Evolutionary conservation across 2,113 vertebrate species (phyloP).

Genomic region (Tychaedon coryphoeus): DNA sequence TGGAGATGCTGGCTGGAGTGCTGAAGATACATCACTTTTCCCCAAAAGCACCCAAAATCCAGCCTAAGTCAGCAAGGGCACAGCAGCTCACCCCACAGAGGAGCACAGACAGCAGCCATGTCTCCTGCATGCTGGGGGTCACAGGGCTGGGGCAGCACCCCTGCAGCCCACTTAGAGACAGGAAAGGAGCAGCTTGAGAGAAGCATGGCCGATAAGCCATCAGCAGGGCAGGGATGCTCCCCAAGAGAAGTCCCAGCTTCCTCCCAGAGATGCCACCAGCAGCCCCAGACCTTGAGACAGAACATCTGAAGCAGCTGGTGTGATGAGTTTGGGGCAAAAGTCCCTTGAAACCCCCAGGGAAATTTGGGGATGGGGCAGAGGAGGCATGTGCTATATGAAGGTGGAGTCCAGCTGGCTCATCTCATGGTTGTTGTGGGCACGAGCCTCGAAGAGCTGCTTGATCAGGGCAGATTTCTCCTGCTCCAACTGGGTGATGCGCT

Average conservation of each 20-base stretch:
- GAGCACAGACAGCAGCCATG: background rate
- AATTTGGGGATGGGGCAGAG: background rate
- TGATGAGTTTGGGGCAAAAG: background rate
- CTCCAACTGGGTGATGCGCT: conserved; percentile 92
- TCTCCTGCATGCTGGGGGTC: background rate
- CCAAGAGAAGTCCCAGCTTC: accelerated
- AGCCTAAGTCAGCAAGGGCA: background rate
- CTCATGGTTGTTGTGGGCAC: conserved; percentile 78
- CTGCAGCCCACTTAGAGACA: background rate
- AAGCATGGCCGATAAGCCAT: background rate
- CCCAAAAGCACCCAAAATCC: background rate
- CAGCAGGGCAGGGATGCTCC: background rate
- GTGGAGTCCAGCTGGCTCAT: conserved; percentile 89
- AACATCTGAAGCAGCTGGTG: background rate
- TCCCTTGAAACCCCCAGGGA: accelerated
- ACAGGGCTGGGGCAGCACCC: accelerated
- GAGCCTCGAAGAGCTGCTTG: conserved; percentile 94
- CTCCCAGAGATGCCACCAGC: background rate
- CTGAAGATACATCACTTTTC: background rate
- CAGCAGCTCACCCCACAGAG: background rate
- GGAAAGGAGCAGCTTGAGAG: background rate
- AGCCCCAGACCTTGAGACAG: background rate
- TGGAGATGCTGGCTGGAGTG: background rate
- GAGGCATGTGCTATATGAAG: conserved; percentile 76
- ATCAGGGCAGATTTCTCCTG: conserved; percentile 94